These are phyloP conservation scores for Mormyrus iriodes DNA, from an alignment of 2,113 vertebrate species.

Conservation along the genomic window DNA sequence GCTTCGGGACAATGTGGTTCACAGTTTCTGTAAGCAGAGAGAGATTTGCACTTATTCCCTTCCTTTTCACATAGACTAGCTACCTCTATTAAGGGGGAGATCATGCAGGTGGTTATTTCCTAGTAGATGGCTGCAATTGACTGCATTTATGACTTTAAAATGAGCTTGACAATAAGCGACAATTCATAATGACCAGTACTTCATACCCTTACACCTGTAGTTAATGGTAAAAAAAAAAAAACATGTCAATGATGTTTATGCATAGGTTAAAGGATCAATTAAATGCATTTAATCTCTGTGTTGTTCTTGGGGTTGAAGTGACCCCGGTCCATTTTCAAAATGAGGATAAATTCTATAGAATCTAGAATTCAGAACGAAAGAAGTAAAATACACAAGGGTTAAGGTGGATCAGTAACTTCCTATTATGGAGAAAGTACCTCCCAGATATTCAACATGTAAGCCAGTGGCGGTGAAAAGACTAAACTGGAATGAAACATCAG, in stretches of 20 bases:
- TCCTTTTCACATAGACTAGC: background rate
- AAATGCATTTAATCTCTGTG: no score
- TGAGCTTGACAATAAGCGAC: background rate
- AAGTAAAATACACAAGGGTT: no score
- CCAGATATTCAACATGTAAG: background rate
- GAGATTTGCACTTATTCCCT: background rate
- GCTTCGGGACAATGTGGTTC: background rate
- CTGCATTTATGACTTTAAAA: background rate
- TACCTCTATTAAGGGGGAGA: background rate
- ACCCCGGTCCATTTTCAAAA: no score
- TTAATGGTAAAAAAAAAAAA: background rate
- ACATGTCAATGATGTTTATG: background rate
- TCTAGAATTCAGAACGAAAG: no score
- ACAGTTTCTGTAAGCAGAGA: background rate
- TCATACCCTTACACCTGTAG: background rate
- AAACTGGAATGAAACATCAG: background rate
- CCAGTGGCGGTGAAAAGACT: background rate
- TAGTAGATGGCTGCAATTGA: background rate
- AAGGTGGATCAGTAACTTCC: background rate
- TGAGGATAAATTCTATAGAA: no score
- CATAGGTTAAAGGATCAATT: background rate
- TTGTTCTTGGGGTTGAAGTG: no score
- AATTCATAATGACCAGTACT: background rate
- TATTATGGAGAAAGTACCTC: background rate
- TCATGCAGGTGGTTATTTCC: constrained; percentile 32